Percentiles rank a stretch among this genome's conserved stretches.
phyloP scores from a whole-genome alignment of 2,113 vertebrate genomes.

The Lasiurus borealis region DNA sequence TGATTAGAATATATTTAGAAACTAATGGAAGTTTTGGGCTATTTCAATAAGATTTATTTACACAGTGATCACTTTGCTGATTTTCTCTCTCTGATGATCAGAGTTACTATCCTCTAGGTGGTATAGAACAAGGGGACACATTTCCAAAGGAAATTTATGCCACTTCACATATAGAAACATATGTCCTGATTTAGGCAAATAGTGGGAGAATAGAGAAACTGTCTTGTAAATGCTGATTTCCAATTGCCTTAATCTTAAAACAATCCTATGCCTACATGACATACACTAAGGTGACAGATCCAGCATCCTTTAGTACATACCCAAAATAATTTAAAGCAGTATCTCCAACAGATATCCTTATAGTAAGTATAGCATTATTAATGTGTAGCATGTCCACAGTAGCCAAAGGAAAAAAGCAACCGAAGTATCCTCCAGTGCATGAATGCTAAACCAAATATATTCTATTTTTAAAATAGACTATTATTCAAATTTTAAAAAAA shows the following conservation, averaged over 20 bases:
- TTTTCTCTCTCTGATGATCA: not conserved
- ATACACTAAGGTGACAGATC: not conserved
- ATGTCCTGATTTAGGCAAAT: not conserved
- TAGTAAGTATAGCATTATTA: not conserved
- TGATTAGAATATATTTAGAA: not conserved
- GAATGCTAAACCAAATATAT: not conserved
- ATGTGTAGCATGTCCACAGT: not conserved
- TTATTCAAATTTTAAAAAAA: not conserved
- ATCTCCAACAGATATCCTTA: not conserved
- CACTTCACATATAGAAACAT: not conserved
- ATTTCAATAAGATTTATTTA: not conserved
- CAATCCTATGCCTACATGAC: not conserved
- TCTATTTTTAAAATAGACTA: not conserved
- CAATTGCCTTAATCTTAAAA: not conserved
- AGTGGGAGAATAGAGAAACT: not conserved
- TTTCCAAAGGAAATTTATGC: not conserved
- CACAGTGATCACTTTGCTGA: not conserved
- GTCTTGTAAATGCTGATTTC: not conserved
- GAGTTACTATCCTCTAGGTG: not conserved
- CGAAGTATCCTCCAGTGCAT: rapidly evolving
- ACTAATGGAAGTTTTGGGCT: not conserved
- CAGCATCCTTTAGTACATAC: not conserved
- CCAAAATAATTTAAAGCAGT: not conserved
- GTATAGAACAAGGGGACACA: not conserved
- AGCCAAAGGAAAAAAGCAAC: not conserved